A percentile compares a stretch with the other conserved stretches of the same genome.
Evolutionary conservation across 2,797 vertebrate genomes (phyloP).

Genomic region (Xerus rutilus): DNA sequence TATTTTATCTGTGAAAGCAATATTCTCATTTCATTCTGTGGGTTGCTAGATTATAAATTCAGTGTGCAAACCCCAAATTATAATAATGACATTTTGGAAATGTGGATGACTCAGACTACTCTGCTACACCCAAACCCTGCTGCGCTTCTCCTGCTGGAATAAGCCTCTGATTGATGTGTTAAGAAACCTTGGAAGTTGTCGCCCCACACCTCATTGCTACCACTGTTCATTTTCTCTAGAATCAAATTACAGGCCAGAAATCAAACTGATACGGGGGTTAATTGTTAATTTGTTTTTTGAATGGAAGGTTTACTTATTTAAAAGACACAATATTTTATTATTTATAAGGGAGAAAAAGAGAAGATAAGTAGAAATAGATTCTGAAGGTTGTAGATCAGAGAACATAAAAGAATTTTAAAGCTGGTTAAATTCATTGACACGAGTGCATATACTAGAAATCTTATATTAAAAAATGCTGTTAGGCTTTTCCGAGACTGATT

Average conservation of each 20-base stretch:
- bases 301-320: background rate
- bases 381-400: background rate
- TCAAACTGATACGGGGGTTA: background rate
- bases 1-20: background rate
- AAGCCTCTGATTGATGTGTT: background rate
- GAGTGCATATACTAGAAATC: background rate
- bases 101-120: background rate
- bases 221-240: background rate
- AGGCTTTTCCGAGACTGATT: background rate
- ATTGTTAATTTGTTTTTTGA: background rate
- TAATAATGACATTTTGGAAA: background rate
- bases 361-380: background rate
- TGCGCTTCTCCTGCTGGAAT: background rate
- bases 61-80: background rate
- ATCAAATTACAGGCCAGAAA: background rate
- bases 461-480: background rate
- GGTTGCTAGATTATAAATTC: constrained; percentile 15
- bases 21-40: background rate
- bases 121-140: background rate
- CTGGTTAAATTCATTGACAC: background rate
- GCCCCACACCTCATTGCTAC: background rate
- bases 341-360: background rate
- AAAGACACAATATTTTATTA: background rate
- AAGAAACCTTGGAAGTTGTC: background rate
- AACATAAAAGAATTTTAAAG: background rate